Conservation (phyloP, 2,888 invertebrate species). For the Leptinotarsa haldemani region DNA sequence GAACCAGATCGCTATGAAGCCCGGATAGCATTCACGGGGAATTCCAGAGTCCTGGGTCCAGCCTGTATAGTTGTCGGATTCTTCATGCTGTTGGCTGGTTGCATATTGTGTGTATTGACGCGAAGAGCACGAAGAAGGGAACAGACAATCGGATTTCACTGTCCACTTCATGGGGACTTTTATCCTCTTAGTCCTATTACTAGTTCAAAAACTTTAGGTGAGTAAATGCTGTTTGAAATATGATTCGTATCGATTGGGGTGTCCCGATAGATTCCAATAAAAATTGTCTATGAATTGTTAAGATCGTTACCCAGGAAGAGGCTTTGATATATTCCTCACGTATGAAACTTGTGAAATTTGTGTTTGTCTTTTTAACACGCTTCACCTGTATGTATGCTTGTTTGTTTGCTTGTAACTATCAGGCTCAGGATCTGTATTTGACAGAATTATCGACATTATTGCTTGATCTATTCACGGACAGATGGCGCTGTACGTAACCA, state of each 20-base stretch:
- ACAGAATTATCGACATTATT: too few relatives aligned
- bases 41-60: conserved; percentile 78
- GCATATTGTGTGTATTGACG: conserved; percentile 75
- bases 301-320: too few relatives aligned
- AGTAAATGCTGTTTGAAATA: conserved; percentile 37
- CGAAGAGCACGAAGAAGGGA: conserved; percentile 75
- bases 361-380: too few relatives aligned
- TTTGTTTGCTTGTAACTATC: too few relatives aligned
- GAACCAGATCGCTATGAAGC: conserved; percentile 79
- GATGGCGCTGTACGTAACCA: too few relatives aligned
- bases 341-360: too few relatives aligned
- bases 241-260: neutral
- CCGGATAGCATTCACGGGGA: conserved; percentile 79
- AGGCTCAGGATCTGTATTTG: too few relatives aligned
- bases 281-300: too few relatives aligned
- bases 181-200: conserved; percentile 78
- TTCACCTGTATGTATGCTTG: too few relatives aligned
- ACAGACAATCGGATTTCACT: conserved; percentile 79
- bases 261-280: too few relatives aligned
- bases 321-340: too few relatives aligned
- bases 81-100: conserved; percentile 76
- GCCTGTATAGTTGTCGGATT: conserved; percentile 81
- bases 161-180: conserved; percentile 82
- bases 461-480: too few relatives aligned
- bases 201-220: conserved; percentile 63